Base-by-base conservation (phyloP, 2,888 invertebrate genomes). In the Epistrophe grossulariae region DNA sequence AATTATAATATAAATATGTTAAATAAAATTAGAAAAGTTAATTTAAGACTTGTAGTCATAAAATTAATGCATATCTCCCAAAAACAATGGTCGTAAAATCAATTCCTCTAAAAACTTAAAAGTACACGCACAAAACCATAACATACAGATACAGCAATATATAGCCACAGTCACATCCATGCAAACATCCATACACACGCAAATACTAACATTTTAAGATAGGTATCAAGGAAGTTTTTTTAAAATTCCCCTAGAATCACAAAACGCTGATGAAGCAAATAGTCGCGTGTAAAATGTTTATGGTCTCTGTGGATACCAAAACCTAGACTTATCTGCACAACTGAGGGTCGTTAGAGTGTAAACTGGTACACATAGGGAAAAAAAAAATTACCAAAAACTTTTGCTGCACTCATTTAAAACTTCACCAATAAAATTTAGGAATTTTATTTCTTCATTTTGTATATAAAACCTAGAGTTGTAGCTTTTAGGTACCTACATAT, bases 251-350 rank as follows among this genome's bases (percentile, higher is more conserved):
- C 31, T 17, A 43, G 38, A 48, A 40, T 45, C 19, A 40, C 45
- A 31, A 70, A 28, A 62, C 62, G 28, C 79, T 74, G 83, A 83
- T 79, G 62, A 68, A 74, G 79, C 62, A 79, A 83, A 79, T 74
- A 70, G 62, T 74, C 73, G 79, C 79, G 73, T 83, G 79, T 52
- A 83, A 78, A 83, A 83, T 84, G 79, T 84, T 84, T 84, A 84
- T 79, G 40, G 60, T 62, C 62, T 52, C 55, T 40, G 31, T 40
- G 72, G 73, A 66, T 59, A 55, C 70, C 59, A 64, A 70, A 64
- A 79, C 70, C 68, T 28, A 60, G 79, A 84, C 70, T 83, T 73
- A 83, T 79, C 79, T 79, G 11, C 55, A 79, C 73, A 74, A 74
- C 60, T 59, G 55, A 55, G 31, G 52, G 62, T 79, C 60, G 62